A percentile compares a stretch with the other conserved stretches of the same genome.
phyloP scores from a whole-genome alignment of 2,888 invertebrate genomes.

The Hyalella azteca region DNA sequence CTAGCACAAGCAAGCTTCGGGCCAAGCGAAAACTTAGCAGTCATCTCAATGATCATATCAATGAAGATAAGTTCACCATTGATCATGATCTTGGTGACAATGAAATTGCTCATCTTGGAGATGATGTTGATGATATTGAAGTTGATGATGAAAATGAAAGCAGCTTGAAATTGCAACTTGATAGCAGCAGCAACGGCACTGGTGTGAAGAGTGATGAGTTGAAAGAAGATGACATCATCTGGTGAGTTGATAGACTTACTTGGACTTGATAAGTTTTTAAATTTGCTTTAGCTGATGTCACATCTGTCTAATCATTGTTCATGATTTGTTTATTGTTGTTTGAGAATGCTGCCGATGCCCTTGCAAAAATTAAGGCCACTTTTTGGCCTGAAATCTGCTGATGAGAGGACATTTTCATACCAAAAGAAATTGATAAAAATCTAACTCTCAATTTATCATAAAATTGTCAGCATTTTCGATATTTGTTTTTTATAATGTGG shows the following conservation, averaged over 20 bases:
- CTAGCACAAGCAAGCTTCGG: neutral
- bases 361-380: no score
- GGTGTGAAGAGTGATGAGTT: neutral
- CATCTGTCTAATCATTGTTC: no score
- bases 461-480: no score
- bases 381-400: no score
- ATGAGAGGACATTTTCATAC: no score
- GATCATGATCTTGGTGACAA: slow-evolving; percentile 10
- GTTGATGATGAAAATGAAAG: neutral
- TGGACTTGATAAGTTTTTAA: no score
- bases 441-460: no score
- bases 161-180: neutral
- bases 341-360: no score
- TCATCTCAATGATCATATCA: neutral
- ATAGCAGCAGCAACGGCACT: neutral
- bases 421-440: no score
- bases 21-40: neutral
- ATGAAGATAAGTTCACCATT: neutral
- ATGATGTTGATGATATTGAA: slow-evolving; percentile 11
- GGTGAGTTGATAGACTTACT: slow-evolving; percentile 14
- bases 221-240: neutral
- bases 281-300: no score
- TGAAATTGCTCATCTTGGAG: neutral
- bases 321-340: no score
- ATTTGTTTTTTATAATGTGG: no score